Conservation (phyloP, 2,113 vertebrate genomes). For the Cavia porcellus region DNA sequence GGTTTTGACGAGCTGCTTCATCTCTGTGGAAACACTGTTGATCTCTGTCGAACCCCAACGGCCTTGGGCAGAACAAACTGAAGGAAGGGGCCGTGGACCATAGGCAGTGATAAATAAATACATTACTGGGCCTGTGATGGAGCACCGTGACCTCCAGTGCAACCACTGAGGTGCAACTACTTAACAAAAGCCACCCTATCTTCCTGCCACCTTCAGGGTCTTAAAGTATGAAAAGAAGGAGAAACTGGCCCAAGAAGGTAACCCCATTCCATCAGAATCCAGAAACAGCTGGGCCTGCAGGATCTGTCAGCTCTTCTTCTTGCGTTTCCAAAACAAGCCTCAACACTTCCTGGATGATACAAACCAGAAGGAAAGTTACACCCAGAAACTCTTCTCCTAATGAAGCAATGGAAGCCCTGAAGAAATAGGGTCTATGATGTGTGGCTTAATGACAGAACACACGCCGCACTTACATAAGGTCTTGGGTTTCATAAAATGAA, state of each 20-base stretch:
- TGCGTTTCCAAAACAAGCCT: not conserved
- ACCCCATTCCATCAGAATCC: not conserved
- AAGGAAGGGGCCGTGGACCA: slow-evolving; percentile 76
- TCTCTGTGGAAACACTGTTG: slow-evolving; percentile 89
- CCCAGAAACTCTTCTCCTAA: not conserved
- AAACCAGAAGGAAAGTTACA: slow-evolving; percentile 9
- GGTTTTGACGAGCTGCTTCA: slow-evolving; percentile 91
- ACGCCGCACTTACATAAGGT: not conserved
- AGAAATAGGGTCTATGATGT: not conserved
- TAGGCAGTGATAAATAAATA: slow-evolving; percentile 91
- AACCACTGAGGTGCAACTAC: slow-evolving; percentile 81
- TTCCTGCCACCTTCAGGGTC: slow-evolving; percentile 67
- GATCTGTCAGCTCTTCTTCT: not conserved
- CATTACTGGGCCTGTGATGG: slow-evolving; percentile 88
- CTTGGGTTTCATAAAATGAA: no score
- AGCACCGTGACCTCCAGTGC: slow-evolving; percentile 87
- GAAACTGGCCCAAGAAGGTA: not conserved
- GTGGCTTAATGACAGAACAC: not conserved
- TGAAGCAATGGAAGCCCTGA: not conserved
- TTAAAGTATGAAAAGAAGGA: slow-evolving; percentile 79
- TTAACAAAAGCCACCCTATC: slow-evolving; percentile 85
- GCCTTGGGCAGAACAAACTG: slow-evolving; percentile 92
- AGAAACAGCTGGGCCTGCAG: not conserved
- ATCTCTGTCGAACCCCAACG: slow-evolving; percentile 90
- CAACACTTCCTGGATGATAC: slow-evolving; percentile 45